Evolutionary conservation across 2,113 vertebrate genomes (phyloP), one percentile per base, ranked within the genome.

Genomic region (Zootoca vivipara): DNA sequence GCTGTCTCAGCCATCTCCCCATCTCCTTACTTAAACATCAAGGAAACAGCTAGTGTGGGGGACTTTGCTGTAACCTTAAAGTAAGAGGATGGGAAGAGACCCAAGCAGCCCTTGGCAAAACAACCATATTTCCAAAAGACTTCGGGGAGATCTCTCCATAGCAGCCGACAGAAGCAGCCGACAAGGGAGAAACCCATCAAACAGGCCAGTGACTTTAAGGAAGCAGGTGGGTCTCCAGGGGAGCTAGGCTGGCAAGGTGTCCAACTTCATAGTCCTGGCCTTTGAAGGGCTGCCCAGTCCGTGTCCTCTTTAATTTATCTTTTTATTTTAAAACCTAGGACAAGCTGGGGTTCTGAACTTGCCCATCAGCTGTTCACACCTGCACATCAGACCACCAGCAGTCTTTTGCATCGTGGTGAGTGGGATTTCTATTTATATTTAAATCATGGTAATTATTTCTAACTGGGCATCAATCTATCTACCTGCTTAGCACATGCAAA

Each of bases 1-100:
- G 7, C n/a, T 77, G 52, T 2, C 72, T 2, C 72, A 35, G 8
- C 20, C n/a, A 18, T 42, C 38, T 46, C 56, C 52, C 18, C 22
- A n/a, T 64, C 56, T 67, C 38, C 24, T 7, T 10, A 28, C 12
- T 67, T 64, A 24, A 74, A 81, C 78, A 64, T 87, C 77, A 87
- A 79, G 33, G 77, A 33, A 52, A 38, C 40, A 8, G 74, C 85
- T 58, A 35, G 6, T 79, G 77, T 69, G 30, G 64, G 64, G 58
- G 58, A 88, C 70, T 67, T 64, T 8, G 52, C 38, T 38, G 73
- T 82, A 67, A 88, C 73, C 87, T 65, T 65, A 38, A 83, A 38
- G 87, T 58, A 81, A 38, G n/a, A 67, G 73, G 81, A 65, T 88
- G 87, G 73, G 87, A 88, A 88, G 40, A 9, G 62, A 33, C 38